These are phyloP conservation scores for Lamellibrachia luymesi DNA, from an alignment of 1,140 invertebrate genomes.

Conservation along the genomic window DNA sequence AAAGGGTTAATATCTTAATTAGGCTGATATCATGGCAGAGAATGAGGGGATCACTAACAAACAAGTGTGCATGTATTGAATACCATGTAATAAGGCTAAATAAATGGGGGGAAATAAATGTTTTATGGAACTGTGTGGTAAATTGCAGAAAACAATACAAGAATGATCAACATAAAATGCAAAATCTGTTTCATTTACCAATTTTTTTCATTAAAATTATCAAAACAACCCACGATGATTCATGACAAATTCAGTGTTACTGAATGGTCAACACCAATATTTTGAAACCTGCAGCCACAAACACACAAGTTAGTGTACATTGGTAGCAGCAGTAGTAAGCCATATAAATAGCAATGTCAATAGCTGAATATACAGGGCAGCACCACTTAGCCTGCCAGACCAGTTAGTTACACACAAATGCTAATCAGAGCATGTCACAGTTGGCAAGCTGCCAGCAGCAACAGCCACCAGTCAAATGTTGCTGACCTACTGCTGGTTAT, in stretches of 20 bases:
- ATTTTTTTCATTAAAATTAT: no score
- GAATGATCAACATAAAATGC: no score
- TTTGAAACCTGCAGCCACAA: background rate
- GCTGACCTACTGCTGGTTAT: background rate
- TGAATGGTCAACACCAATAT: background rate
- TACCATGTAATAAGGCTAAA: background rate
- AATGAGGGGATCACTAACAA: no score
- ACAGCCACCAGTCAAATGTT: background rate
- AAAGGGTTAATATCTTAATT: no score
- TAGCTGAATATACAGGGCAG: background rate
- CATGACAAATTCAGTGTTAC: background rate
- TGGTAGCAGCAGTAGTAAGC: background rate
- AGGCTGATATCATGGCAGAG: no score
- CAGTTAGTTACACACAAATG: background rate
- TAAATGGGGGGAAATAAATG: background rate
- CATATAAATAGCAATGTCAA: background rate
- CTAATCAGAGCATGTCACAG: conserved; percentile 2
- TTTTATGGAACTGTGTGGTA: background rate
- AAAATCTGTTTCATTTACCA: no score
- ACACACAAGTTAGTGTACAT: background rate
- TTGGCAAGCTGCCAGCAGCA: background rate
- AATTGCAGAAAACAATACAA: no score
- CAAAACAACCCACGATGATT: background rate
- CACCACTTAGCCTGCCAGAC: background rate
- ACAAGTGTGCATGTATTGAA: no score